These are phyloP conservation scores for Holocentrus rufus DNA, from an alignment of 2,797 vertebrate genomes.

Conservation along the genomic window DNA sequence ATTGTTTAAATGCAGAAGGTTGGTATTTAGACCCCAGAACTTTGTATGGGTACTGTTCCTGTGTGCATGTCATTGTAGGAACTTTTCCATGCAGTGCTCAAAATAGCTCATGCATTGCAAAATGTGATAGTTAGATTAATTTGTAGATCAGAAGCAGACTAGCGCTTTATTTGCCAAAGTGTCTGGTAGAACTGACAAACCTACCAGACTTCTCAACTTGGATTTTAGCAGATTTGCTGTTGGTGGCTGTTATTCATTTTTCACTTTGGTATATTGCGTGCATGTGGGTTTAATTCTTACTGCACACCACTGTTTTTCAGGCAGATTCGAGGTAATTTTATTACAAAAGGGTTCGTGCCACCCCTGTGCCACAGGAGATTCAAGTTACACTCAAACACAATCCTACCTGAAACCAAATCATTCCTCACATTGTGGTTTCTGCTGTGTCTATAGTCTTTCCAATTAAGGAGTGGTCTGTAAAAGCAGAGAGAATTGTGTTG, in stretches of 20 bases:
- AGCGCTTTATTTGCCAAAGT: too few species aligned
- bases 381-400: slow-evolving; percentile 41
- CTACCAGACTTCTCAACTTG: too few species aligned
- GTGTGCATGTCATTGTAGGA: too few species aligned
- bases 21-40: too few species aligned
- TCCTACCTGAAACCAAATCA: slow-evolving; percentile 50
- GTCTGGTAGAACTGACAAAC: background rate
- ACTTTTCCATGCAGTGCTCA: too few species aligned
- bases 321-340: slow-evolving; percentile 20
- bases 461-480: background rate
- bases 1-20: too few species aligned
- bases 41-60: too few species aligned
- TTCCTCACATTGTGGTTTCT: slow-evolving; percentile 27
- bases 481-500: background rate
- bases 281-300: slow-evolving; percentile 1
- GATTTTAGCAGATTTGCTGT: background rate
- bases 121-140: background rate
- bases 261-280: background rate
- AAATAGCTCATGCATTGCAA: too few species aligned
- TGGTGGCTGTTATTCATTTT: background rate
- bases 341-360: background rate
- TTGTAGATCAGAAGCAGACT: background rate
- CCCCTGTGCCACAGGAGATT: slow-evolving; percentile 26
- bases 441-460: slow-evolving; percentile 15
- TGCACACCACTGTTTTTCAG: slow-evolving; percentile 3